Evolutionary conservation across 2,113 vertebrate species (phyloP), one percentile per base, ranked within the genome.

Genomic region (Halcyon malimbica): DNA sequence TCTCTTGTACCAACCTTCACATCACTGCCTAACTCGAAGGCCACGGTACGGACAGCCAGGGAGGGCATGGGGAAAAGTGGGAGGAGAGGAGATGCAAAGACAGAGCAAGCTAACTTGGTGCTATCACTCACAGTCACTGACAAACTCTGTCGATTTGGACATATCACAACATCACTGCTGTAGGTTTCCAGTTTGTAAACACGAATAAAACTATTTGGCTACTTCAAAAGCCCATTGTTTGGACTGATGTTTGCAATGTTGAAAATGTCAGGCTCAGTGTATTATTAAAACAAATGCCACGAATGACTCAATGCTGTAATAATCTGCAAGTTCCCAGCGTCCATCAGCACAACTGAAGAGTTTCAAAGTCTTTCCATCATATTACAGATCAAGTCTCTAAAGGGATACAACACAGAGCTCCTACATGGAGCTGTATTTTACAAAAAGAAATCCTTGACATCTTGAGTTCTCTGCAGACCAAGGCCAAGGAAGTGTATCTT

Each of bases 221-320:
- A 56, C 82, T 91, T 93, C 79, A 78, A 88, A 90, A 94, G 60
- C 16, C 70, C 63, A 6, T 63, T 67, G 85, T 68, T 92, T 81
- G 85, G 26, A 70, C 48, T 81, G 21, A 92, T 44, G 42, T 70
- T 90, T 74, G 39, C 53, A 71, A 74, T 14, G 26, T 4, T 90
- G 56, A 88, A 86, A 87, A 93, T 23, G 29, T 75, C 76, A 90
- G 76, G 60, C 42, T 59, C 88, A 83, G 65, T 14, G 53, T 56
- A 93, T 46, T 74, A 85, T 48, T 93, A 39, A 82, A 80, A 81
- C 31, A 78, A 90, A 89, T 37, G 41, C n/a, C 67, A 81, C 35
- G 81, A 93, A 63, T 33, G 2, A 86, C 33, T 74, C 31, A 42
- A 53, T 46, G 15, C 41, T 77, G 29, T 44, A 85, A 53, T 7